These are phyloP conservation scores for Channa striata DNA, from an alignment of 2,797 vertebrate species.

Conservation along the genomic window DNA sequence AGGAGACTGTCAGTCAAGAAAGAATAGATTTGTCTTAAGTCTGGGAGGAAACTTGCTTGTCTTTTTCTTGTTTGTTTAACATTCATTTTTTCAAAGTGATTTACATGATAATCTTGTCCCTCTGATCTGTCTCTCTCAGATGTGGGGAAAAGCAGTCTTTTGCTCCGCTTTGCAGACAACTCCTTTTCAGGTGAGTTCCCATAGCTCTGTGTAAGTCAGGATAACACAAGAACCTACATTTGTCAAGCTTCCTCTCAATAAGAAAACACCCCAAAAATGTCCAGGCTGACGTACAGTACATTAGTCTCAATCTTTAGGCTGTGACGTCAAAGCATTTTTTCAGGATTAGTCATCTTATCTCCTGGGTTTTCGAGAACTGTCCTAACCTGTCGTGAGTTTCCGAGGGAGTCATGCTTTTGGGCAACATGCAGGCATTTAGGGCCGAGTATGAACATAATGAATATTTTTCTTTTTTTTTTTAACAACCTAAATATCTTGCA, in stretches of 20 bases:
- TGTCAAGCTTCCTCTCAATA: no score
- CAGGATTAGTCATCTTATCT: background rate
- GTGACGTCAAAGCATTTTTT: constrained; percentile 11
- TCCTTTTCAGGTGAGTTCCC: constrained; percentile 88
- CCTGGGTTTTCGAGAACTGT: constrained; percentile 2
- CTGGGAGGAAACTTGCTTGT: rapidly evolving
- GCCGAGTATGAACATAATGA: background rate
- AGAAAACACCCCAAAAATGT: background rate
- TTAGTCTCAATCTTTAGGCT: background rate
- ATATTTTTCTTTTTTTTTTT: no score
- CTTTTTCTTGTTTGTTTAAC: constrained; percentile 1
- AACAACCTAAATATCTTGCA: background rate
- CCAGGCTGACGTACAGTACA: background rate
- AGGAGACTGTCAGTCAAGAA: background rate
- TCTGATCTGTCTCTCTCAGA: constrained; percentile 72
- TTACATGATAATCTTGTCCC: background rate
- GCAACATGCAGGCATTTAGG: background rate
- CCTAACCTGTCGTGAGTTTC: constrained; percentile 1
- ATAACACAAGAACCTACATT: no score
- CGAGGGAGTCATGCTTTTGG: no score
- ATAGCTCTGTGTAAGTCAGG: background rate
- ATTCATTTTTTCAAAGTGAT: background rate
- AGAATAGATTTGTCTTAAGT: background rate
- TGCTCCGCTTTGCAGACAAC: constrained; percentile 89
- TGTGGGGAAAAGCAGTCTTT: constrained; percentile 90